Base-by-base conservation (phyloP, 2,113 vertebrate species). In the Microtus montanus region DNA sequence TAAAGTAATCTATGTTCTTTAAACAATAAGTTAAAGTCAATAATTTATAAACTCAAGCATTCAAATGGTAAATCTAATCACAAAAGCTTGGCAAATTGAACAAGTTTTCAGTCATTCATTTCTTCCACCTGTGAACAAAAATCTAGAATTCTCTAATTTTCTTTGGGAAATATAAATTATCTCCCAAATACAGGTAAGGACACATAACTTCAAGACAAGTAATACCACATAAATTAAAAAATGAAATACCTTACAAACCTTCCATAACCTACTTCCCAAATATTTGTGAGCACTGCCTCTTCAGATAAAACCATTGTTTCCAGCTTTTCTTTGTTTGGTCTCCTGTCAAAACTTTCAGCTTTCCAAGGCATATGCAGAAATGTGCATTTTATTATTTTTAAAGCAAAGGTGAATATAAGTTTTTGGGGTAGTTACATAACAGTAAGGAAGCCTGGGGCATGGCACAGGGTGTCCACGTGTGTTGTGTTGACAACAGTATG, bases 391-490 rank as follows among this genome's bases (percentile, higher is more conserved):
- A 14, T 66, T 41, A 7, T 58, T 77, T 95, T 83, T 52, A 92
- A 93, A 83, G 9, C 17, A 66, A 90, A 94, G 86, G 73, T 68
- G 78, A 89, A 89, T 85, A 79, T 54, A 91, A 84, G 15, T 10
- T 88, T 49, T 41, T 22, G 61, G 58, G 41, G 17, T 61, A 19
- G n/a, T 63, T 80, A 73, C 19, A n/a, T 49, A 66, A 83, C 66
- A 92, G 87, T 70, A 28, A 75, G 6, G 8, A 20, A 70, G 7
- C 2, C 38, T 68, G 68, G 13, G 30, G 44, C 33, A 24, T 74
- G 52, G 26, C 30, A 58, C 41, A 47, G 64, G 19, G 4, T 94
- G 8, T 73, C 49, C 11, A 79, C 28, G 86, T 84, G 54, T 52
- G 71, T 86, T 78, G 52, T 89, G 24, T 44, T 78, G 33, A 28